phyloP scores from a whole-genome alignment of 2,797 vertebrate genomes.

The Graptemys geographica region DNA sequence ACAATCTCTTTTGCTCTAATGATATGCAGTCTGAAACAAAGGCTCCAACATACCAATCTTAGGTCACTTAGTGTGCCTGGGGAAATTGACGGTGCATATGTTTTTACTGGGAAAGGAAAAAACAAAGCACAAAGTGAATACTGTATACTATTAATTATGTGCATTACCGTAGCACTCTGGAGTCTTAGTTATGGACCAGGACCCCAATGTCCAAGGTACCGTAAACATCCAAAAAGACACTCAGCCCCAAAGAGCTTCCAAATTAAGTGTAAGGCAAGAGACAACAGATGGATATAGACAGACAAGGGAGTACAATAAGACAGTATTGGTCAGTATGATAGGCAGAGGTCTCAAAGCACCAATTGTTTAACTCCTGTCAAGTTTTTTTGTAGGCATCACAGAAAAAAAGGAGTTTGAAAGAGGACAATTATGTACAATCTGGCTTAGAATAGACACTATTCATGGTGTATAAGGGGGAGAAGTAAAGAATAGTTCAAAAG shows the following conservation, averaged over 20 bases:
- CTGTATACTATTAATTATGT: neutral
- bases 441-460: neutral
- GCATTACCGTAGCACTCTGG: neutral
- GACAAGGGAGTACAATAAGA: neutral
- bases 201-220: too few species aligned
- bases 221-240: neutral
- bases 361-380: neutral
- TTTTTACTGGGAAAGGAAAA: constrained; percentile 53
- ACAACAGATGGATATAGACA: neutral
- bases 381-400: neutral
- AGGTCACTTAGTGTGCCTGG: constrained; percentile 56
- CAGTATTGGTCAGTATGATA: neutral
- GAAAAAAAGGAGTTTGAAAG: neutral
- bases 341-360: neutral
- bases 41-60: constrained; percentile 59
- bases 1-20: constrained; percentile 50
- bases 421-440: neutral
- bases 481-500: neutral
- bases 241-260: neutral
- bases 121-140: constrained; percentile 63
- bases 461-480: neutral
- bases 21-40: constrained; percentile 39
- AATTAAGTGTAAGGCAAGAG: neutral
- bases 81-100: constrained; percentile 8
- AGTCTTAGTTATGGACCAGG: neutral